Conservation (phyloP, 2,113 vertebrate genomes). For the Lichenostomus cassidix region DNA sequence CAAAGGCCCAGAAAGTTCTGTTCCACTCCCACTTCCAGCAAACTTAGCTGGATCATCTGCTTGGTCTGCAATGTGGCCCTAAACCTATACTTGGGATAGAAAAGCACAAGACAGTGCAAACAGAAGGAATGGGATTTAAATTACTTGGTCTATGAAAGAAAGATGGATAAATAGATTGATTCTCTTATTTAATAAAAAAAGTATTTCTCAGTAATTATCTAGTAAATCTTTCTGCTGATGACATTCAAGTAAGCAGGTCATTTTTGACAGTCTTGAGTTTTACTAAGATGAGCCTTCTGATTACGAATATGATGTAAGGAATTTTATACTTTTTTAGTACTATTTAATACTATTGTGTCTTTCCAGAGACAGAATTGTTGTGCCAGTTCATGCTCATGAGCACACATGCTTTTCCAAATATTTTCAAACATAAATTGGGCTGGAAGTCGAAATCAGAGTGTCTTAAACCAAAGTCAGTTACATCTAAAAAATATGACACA, state of each 20-base stretch:
- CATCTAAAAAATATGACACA: background rate
- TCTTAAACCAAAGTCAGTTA: background rate
- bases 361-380: background rate
- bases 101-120: background rate
- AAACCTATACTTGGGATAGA: background rate
- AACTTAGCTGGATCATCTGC: background rate
- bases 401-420: background rate
- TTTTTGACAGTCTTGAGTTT: background rate
- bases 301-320: background rate
- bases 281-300: background rate
- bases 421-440: background rate
- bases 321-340: background rate
- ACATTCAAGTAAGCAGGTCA: background rate
- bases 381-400: background rate
- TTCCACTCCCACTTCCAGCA: background rate
- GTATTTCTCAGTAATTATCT: background rate
- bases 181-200: background rate
- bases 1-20: background rate
- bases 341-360: background rate
- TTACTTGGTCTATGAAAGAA: background rate
- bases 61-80: background rate
- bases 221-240: background rate
- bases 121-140: background rate
- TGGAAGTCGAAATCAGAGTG: background rate
- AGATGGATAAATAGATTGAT: background rate